Percentiles rank a stretch among this genome's conserved stretches.
phyloP scores from a whole-genome alignment of 2,888 invertebrate genomes.

The Panzeria rudis region DNA sequence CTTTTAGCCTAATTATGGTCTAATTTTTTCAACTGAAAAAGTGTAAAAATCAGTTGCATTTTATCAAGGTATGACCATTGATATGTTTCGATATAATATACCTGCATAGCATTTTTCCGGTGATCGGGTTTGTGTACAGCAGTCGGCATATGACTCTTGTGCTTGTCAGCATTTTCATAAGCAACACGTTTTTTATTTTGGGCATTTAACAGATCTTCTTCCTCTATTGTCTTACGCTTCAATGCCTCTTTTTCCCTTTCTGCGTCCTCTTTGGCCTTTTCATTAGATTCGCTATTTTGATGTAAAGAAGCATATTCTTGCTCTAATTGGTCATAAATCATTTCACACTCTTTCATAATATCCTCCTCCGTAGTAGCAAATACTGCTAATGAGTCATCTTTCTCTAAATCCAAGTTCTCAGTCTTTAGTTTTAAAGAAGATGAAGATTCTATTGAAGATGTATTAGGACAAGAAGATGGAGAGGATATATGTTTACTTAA shows the following conservation, averaged over 20 bases:
- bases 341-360: constrained; percentile 92
- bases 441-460: constrained; percentile 72
- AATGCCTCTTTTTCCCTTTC: constrained; percentile 71
- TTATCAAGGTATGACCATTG: no score
- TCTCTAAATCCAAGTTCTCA: constrained; percentile 17
- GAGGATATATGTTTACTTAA: constrained; percentile 35
- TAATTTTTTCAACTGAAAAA: no score
- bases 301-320: constrained; percentile 78
- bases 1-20: no score
- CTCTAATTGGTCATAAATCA: constrained; percentile 93
- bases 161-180: constrained; percentile 86
- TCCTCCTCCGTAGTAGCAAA: constrained; percentile 86
- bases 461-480: constrained; percentile 68
- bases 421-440: constrained; percentile 53
- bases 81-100: constrained; percentile 68
- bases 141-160: constrained; percentile 80
- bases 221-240: constrained; percentile 81
- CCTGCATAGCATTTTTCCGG: constrained; percentile 85
- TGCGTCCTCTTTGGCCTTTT: constrained; percentile 75
- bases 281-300: constrained; percentile 73
- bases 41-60: no score
- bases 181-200: constrained; percentile 89
- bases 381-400: constrained; percentile 67
- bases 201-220: constrained; percentile 79
- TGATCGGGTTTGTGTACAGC: constrained; percentile 85